Evolutionary conservation across 2,797 vertebrate species (phyloP).

Genomic region (Lutjanus campechanus): DNA sequence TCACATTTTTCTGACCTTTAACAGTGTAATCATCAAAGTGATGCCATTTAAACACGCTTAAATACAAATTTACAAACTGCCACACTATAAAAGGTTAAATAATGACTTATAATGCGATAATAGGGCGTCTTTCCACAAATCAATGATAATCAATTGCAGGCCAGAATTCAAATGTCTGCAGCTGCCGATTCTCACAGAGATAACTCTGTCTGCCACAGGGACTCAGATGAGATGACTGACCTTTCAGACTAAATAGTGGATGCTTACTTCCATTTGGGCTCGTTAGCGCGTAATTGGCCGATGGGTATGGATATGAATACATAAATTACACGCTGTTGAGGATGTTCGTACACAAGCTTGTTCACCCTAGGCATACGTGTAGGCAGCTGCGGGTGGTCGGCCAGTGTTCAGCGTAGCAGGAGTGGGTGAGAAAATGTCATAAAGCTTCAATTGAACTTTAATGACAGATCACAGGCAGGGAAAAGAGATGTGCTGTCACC

Average conservation of each 20-base stretch:
- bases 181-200: conserved; percentile 34
- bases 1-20: conserved; percentile 69
- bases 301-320: conserved; percentile 33
- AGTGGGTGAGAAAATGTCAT: conserved; percentile 69
- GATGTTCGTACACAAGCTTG: conserved; percentile 27
- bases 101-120: conserved; percentile 42
- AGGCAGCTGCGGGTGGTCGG: conserved; percentile 13
- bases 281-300: conserved; percentile 33
- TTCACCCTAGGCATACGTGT: not conserved
- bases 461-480: conserved; percentile 69
- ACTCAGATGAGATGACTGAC: conserved; percentile 39
- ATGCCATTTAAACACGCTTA: conserved; percentile 61
- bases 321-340: conserved; percentile 22
- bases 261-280: conserved; percentile 27
- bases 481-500: conserved; percentile 56
- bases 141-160: conserved; percentile 43
- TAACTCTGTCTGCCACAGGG: conserved; percentile 32
- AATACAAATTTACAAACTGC: conserved; percentile 53
- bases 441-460: conserved; percentile 67
- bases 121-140: conserved; percentile 23
- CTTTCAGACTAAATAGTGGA: conserved; percentile 51
- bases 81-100: conserved; percentile 52
- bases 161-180: conserved; percentile 42
- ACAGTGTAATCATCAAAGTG: conserved; percentile 58
- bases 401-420: conserved; percentile 16